phyloP scores from a whole-genome alignment of 2,113 vertebrate species.

The Scophthalmus maximus region DNA sequence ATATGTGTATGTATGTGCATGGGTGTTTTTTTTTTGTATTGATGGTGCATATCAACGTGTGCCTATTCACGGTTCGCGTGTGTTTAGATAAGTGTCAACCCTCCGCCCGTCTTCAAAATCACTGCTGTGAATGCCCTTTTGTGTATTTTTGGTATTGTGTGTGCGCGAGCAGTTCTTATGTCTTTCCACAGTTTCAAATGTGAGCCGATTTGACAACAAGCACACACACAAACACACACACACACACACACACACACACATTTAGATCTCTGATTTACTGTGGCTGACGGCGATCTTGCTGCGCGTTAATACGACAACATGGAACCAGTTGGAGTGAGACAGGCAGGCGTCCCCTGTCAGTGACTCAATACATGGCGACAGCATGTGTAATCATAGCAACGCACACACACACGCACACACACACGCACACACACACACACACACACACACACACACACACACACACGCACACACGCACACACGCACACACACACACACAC shows the following conservation, averaged over 20 bases:
- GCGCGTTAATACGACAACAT: conserved; percentile 26
- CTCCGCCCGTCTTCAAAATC: too few species aligned
- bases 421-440: not conserved
- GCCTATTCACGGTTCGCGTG: too few species aligned
- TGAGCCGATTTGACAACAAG: conserved; percentile 48
- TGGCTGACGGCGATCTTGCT: conserved; percentile 32
- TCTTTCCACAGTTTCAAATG: conserved; percentile 41
- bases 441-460: too few species aligned
- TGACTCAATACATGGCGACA: conserved; percentile 29
- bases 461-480: conserved; percentile 8
- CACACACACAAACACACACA: conserved; percentile 12
- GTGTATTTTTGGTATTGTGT: too few species aligned
- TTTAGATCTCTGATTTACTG: conserved; percentile 29
- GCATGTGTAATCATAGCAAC: not conserved
- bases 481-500: conserved; percentile 13
- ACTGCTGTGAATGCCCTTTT: too few species aligned
- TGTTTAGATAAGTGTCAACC: too few species aligned
- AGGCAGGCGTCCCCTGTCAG: conserved; percentile 11
- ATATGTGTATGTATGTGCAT: too few species aligned
- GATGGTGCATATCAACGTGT: too few species aligned
- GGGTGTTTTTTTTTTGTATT: too few species aligned
- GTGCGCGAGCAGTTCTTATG: not conserved
- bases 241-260: conserved; percentile 12
- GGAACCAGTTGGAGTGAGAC: conserved; percentile 28
- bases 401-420: conserved; percentile 13